Base-by-base conservation (phyloP, 1,140 invertebrate genomes). In the Bombus affinis region DNA sequence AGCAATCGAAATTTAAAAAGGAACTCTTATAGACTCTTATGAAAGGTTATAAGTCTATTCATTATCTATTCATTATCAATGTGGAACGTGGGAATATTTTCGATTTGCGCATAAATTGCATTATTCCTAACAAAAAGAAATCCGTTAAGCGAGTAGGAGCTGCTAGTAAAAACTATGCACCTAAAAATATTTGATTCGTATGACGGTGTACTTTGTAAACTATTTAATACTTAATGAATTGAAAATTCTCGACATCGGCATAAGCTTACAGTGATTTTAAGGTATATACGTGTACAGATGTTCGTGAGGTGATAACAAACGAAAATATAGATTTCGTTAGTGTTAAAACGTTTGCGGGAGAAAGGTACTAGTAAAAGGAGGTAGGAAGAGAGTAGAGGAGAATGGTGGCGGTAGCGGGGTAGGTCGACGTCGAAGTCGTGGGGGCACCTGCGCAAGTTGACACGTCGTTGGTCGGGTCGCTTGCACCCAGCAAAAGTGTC, bases 401-500 rank as follows among this genome's bases (percentile, higher is more conserved):
- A 75, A 75, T 53, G 35, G 28, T 5, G 44, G n/a, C 5, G 32
- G 22, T 3, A 32, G 22, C 32, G 47, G 39, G 62, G 65, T 47
- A 44, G 70, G 42, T 89, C 42, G 83, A 72, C 59, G 70, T 85
- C 68, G 78, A 72, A 80, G 76, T 83, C 73, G 70, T 70, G 83
- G 82, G 88, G 87, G 87, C 75, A 88, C 87, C 79, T 59, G 88
- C 65, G 73, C 83, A 79, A 70, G 88, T 89, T 87, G 88, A 84
- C 88, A 89, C 88, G 89, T 90, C 88, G 85, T 93, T 93, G 89
- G 89, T 91, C 88, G 87, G 92, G 91, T 93, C 92, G 92, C 86
- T 90, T 89, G 91, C 88, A 90, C 91, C 83, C 89, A 83, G 90
- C 91, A 92, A 92, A 93, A 93, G 92, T 92, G 93, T 93, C 92